Base-by-base conservation (phyloP, 2,113 vertebrate species). In the Crotophaga sulcirostris region DNA sequence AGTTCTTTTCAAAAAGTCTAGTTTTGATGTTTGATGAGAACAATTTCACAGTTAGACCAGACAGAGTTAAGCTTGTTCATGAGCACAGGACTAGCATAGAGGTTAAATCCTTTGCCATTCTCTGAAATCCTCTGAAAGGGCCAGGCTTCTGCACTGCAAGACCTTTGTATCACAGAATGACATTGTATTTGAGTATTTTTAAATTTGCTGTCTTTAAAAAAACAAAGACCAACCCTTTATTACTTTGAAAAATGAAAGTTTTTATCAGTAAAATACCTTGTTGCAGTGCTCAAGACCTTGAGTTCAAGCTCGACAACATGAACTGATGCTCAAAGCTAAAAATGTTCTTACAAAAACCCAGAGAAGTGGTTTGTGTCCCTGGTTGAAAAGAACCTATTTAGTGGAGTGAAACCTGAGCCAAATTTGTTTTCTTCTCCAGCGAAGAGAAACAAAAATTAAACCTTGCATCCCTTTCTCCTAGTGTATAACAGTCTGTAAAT, bases 351-450 rank as follows among this genome's bases (percentile, higher is more conserved):
- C 60, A 92, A 92, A 84, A 45, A 58, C 33, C 34, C 34, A 38
- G 74, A 80, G 67, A 95, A 84, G 20, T 31, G 19, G 10, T 77
- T 91, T 80, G 45, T 77, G 51, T 28, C 63, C 86, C 45, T 66
- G 29, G 7, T 25, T 89, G 55, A 95, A 96, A 94, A 66, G 74
- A 96, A 96, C 45, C 36, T 79, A 84, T 88, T 95, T 84, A 94
- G 78, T n/a, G 74, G 70, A 93, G 81, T 68, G 79, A 91, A 96
- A 95, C 45, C 11, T 74, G 42, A 95, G 52, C 55, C 85, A 81
- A 87, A 86, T 83, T 84, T 3, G 3, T 34, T 80, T 94, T 81
- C 74, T 92, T 92, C 69, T 76, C 51, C 8, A 15, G 23, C 2
- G 20, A 69, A 24, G 19, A 78, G 29, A 74, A 58, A 15, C 36